Base-by-base conservation (phyloP, 2,888 invertebrate species). In the Octonoba sinensis region DNA sequence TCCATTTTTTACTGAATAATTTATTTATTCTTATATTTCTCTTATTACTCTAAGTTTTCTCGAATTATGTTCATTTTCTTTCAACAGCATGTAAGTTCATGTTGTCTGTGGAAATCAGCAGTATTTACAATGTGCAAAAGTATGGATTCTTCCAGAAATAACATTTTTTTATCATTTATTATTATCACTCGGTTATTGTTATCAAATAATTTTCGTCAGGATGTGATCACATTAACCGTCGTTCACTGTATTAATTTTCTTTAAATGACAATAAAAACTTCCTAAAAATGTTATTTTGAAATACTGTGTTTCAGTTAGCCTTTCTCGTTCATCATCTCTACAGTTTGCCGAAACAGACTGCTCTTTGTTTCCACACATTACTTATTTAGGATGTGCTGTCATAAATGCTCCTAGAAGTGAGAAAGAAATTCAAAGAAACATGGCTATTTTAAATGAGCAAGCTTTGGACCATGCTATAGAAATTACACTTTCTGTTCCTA, bases 331-430 rank as follows among this genome's bases (percentile, higher is more conserved):
- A 24, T 69, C 82, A 27, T 82, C 82, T 49, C 27, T 77, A 20
- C 84, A 82, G 16, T 84, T 84, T 72, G 75, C 72, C 18, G 82
- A 82, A 22, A 59, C 66, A 20, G 84, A 84, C 22, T 70, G 73
- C n/a, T 70, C 77, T 18, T 46, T 84, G 12, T 84, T 84, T 90
- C 94, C 95, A 87, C 95, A 96, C 0, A 95, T 98, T 59, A 95
- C 95, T 82, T 97, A 97, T 90, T 91, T 98, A 86, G 97, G 97
- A 59, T 94, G 96, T 15, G 95, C 96, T 72, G 93, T 93, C 85
- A 96, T 98, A 86, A 94, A 95, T 87, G 95, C 96, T 15, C 97
- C 97, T 0, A 94, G 96, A 88, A 96, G 95, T 22, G 97, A 97
- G 89, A 90, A 91, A 13, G 97, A 97, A 90, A 96, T 98, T 84